Conservation (phyloP, 2,113 vertebrate genomes). For the Ammospiza caudacuta region DNA sequence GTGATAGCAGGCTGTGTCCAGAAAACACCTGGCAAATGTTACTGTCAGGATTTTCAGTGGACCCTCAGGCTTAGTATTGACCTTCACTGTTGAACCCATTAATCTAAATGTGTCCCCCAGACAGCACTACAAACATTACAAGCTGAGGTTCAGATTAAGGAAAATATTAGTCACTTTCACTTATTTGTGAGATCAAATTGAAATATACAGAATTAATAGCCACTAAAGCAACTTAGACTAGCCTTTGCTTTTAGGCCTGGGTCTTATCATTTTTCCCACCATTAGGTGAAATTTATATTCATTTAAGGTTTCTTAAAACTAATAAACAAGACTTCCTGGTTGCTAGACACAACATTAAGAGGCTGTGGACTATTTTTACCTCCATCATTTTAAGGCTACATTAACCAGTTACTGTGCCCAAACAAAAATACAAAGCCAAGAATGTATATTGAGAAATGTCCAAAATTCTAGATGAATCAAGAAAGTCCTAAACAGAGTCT, state of each 20-base stretch:
- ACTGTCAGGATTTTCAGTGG: slow-evolving; percentile 34
- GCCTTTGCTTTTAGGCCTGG: background rate
- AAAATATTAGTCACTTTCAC: slow-evolving; percentile 53
- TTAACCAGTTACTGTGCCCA: background rate
- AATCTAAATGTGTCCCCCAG: slow-evolving; percentile 37
- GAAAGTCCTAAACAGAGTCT: background rate
- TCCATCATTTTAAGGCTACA: background rate
- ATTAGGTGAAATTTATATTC: background rate
- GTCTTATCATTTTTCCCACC: background rate
- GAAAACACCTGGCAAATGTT: slow-evolving; percentile 32
- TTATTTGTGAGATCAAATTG: slow-evolving; percentile 35
- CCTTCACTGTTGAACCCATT: slow-evolving; percentile 45
- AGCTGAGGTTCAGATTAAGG: slow-evolving; percentile 21
- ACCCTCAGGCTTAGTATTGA: slow-evolving; percentile 37
- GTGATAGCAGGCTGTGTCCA: slow-evolving; percentile 14
- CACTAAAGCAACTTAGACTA: background rate
- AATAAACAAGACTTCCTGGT: background rate
- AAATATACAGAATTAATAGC: slow-evolving; percentile 15
- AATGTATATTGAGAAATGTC: background rate
- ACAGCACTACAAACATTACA: background rate
- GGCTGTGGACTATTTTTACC: background rate
- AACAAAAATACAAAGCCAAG: background rate
- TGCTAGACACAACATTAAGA: background rate
- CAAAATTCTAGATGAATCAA: background rate
- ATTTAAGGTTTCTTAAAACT: background rate